Evolutionary conservation across 2,888 invertebrate species (phyloP), one percentile per base, ranked within the genome.

Genomic region (Diarsia mendica): DNA sequence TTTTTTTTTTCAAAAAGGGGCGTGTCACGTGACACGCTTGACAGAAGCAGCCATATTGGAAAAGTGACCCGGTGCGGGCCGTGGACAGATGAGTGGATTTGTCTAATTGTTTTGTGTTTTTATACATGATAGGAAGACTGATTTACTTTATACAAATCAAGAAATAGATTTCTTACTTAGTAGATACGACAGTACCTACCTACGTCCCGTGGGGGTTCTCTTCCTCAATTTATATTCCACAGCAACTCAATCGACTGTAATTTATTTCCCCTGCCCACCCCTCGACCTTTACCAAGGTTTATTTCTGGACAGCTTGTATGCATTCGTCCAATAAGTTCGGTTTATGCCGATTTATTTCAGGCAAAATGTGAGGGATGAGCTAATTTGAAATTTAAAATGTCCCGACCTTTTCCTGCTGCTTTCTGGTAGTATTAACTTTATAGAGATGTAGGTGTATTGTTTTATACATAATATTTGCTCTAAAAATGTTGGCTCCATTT

Each of bases 221-320:
- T 15, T 15, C 18, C 6, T 18, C 28, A 63, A 79, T 75, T 63
- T 63, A 79, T 79, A 79, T 79, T 79, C 61, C 51, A 46, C 55
- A 67, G 51, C 66, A 58, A 61, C 49, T 65, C 67, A 67, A 70
- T 80, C 13, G 63, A 10, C 58, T 48, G 53, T 70, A 75, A 75
- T 67, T 79, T 80, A 80, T 80, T 80, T 79, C 33, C 13, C n/a
- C 49, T 49, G 13, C 3, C n/a, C 6, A 18, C 33, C 61, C 48
- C n/a, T 64, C 23, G 48, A 79, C 70, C 80, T 71, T 72, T 72
- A 13, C 11, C 10, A 8, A 44, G 60, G 60, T 77, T 63, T 80
- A 80, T 80, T 69, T 69, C 11, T 51, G 48, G 13, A 44, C 10
- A 28, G 72, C n/a, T 80, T 68, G 55, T 66, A 66, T 72, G 71